Base-by-base conservation (phyloP, 2,113 vertebrate species). In the Struthio camelus region DNA sequence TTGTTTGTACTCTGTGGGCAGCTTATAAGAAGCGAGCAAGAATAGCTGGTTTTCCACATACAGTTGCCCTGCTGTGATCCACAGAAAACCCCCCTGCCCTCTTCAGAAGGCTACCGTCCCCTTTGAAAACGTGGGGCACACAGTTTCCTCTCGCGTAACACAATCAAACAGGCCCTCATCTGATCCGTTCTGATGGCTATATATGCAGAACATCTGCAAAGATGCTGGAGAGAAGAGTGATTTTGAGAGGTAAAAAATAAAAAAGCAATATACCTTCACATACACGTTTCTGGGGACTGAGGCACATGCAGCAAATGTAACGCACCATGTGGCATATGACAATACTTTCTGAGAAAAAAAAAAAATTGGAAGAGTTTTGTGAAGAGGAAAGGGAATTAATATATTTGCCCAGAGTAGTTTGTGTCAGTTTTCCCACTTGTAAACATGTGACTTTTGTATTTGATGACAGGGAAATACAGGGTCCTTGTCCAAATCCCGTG, bases 1-100 rank as follows among this genome's bases (percentile, higher is more conserved):
- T 93, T 96, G 95, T 96, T 95, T 94, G 76, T 88, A 54, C 89
- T 97, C 94, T 94, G 95, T 95, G 95, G 95, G 94, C 91, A 89
- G 85, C 93, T 88, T 62, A 27, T 54, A 93, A 94, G 93, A 87
- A 96, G 81, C 61, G 71, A 92, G 70, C 48, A 84, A 96, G 91
- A 91, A 94, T 61, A 67, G 89, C 53, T 96, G 73, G 36, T 48
- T 97, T 97, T 97, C 90, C 69, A 73, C 25, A 86, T 16, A 54
- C 40, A 34, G 79, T 17, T 89, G 87, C 61, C 88, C 96, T 65
- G 89, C 95, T 93, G 82, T 90, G 95, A 92, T 94, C 46, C 81
- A 61, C 54, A 96, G 87, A 91, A 22, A 94, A 4, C 10, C 30
- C 79, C 82, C 53, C 62, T 14, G 34, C 51, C 89, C 87, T 80